Evolutionary conservation across 2,113 vertebrate genomes (phyloP), one percentile per base, ranked within the genome.

Genomic region (Montifringilla adamsi): DNA sequence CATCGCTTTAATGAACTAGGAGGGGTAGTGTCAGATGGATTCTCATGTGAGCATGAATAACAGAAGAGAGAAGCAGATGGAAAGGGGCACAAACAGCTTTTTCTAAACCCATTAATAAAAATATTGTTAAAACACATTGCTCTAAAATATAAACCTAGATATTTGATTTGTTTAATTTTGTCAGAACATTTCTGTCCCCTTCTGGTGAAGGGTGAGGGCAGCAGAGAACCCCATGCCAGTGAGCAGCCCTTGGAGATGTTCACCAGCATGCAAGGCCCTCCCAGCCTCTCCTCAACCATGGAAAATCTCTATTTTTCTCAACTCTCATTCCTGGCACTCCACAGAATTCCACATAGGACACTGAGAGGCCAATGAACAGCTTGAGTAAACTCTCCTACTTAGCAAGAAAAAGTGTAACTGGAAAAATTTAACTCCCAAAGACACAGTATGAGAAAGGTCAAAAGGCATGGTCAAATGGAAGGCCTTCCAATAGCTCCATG

Each of bases 81-180:
- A 67, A 78, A 76, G 26, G 33, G 30, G 20, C 14, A 94, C 43
- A 43, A 90, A 73, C 35, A 77, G 52, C 44, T 63, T 80, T 84
- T 90, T 90, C 56, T 83, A 84, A 94, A 92, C 26, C 15, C 22
- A 44, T n/a, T 81, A 70, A 64, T 30, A 75, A 72, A 93, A 92
- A 78, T 20, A 64, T 5, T 19, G 24, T 62, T 60, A 47, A 84
- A 96, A 43, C n/a, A 80, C n/a, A 33, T 74, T 55, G 30, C n/a
- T 87, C 18, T 68, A 78, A 77, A 75, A 77, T 53, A 52, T 31
- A 91, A 92, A n/a, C 8, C 15, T 19, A 56, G 23, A 44, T 22
- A 56, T n/a, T 64, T 33, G 15, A 64, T 84, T 52, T 56, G 15
- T 72, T 89, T 76, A 21, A 43, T 84, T 91, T 84, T 92, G 20